Evolutionary conservation across 1,140 invertebrate genomes (phyloP), one percentile per base, ranked within the genome.

Genomic region (Gonatopus flavifemur): DNA sequence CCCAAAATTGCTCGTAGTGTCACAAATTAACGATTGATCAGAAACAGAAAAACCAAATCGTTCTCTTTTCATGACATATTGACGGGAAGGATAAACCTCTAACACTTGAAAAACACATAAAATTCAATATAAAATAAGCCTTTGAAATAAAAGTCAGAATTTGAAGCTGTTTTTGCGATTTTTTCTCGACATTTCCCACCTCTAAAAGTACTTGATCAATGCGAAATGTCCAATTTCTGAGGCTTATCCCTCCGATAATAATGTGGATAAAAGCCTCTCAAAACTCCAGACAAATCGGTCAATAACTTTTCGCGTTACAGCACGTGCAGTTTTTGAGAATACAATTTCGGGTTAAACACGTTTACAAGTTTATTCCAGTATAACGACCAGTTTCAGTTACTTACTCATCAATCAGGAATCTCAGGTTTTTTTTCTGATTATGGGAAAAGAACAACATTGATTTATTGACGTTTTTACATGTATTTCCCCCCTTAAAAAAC

Each of bases 181-280:
- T 19, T 32, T 45, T 45, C 20, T 10, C 32, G 28, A n/a, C n/a
- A n/a, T n/a, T n/a, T n/a, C n/a, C n/a, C n/a, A n/a, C 15, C 37
- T 19, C 1, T 33, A 45, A 33, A 33, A 45, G 18, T 45, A 45
- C 8, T 45, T 45, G 32, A 45, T 45, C 20, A 19, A 45, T 31
- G 12, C 42, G 30, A 45, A 19, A 45, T 33, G 2, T 21, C 3
- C 33, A 18, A 45, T 33, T 33, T 21, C 33, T 45, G 3, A 45
- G 1, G 42, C 20, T 22, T 35, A 45, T 45, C 19, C 42, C 33
- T 24, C 42, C 42, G 20, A 33, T 32, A 24, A 3, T 45, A 33
- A 16, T 45, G n/a, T 33, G 33, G 2, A 33, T 5, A 33, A 21
- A 33, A 9, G 3, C 42, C 28, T 45, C 42, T 8, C 30, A 1